Base-by-base conservation (phyloP, 2,113 vertebrate genomes). In the Pipa parva region DNA sequence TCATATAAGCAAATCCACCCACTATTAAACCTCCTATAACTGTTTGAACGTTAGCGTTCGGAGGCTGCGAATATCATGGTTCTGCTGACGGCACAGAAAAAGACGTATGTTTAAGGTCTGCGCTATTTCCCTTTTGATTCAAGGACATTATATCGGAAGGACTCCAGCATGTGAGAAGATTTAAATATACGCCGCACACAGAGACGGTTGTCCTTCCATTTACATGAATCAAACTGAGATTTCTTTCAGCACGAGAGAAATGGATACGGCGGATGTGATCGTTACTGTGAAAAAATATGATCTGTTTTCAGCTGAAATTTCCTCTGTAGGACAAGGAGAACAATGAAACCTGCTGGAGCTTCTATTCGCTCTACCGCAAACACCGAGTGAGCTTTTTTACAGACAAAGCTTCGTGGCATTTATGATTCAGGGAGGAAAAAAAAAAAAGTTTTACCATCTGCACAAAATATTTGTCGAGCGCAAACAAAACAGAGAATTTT, bases 391-490 rank as follows among this genome's bases (percentile, higher is more conserved):
- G 57, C 66, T 54, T 57, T 54, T 37, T n/a, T n/a, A 39, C 20
- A 59, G 22, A 59, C 46, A 29, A 52, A 31, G 57, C 56, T 61
- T 59, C 42, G 66, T 61, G 58, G 48, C 29, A 60, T 60, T 69
- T 60, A 52, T 29, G 57, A 46, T 69, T 37, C 55, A 59, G 42
- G 29, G 37, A 59, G 18, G 17, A 27, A 52, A 52, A 67, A 33
- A 58, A 48, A 59, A 39, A 31, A 51, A 39, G 31, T 52, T 52
- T 33, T 42, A 25, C 66, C 57, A 70, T 45, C 66, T 61, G 58
- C 33, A 54, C 25, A 49, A 6, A 25, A 70, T 70, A 31, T 59
- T 49, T 51, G 29, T 66, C 17, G 46, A 68, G 46, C 22, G 39
- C 45, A 27, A 52, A 68, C 46, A 54, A 68, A 59, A 22, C 24